These are phyloP conservation scores for Grus americana DNA, from an alignment of 2,113 vertebrate genomes.

Conservation along the genomic window DNA sequence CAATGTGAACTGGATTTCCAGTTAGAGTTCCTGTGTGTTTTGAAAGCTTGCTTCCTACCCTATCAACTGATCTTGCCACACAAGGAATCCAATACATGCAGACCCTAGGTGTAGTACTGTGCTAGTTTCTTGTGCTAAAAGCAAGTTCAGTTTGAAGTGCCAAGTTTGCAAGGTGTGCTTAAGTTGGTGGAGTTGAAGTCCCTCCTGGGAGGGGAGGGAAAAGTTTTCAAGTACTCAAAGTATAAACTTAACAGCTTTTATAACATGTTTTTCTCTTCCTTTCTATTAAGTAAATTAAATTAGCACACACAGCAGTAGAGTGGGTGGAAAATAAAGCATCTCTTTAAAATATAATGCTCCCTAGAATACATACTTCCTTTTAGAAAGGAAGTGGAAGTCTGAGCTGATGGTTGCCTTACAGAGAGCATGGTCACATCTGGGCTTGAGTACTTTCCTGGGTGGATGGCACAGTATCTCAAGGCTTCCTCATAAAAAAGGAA, in stretches of 20 bases:
- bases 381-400: neutral
- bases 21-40: neutral
- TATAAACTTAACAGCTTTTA: neutral
- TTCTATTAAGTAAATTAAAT: neutral
- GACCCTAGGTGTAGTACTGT: neutral
- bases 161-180: neutral
- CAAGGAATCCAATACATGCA: neutral
- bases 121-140: neutral
- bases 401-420: neutral
- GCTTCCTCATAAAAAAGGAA: conserved; percentile 26
- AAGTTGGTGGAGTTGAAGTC: neutral
- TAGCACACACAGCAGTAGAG: neutral
- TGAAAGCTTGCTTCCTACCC: neutral
- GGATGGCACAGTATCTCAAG: neutral
- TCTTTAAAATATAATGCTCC: neutral
- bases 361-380: neutral
- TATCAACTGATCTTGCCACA: neutral
- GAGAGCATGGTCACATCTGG: neutral
- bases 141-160: neutral
- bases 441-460: conserved; percentile 10
- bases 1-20: neutral
- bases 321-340: neutral
- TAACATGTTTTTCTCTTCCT: neutral
- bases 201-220: neutral
- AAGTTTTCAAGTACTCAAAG: neutral